A percentile compares a stretch with the other conserved stretches of the same genome.
These are phyloP conservation scores for Pseudorhiza aurosa DNA, from an alignment of 30 jellyfish, hydroid and myxozoan genomes.

Conservation along the genomic window DNA sequence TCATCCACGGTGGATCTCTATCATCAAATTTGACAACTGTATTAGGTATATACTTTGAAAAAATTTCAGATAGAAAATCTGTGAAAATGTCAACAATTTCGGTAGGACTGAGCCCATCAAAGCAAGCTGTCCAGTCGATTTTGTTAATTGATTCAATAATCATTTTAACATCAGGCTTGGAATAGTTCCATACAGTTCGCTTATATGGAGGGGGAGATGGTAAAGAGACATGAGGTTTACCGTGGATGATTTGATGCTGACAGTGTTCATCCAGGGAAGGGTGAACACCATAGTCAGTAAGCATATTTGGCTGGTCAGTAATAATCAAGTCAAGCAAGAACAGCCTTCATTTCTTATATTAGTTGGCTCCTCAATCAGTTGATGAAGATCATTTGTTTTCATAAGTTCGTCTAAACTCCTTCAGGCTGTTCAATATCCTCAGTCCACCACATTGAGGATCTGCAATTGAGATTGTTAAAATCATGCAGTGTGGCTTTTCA, in stretches of 20 bases:
- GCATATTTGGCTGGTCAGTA: slow-evolving; percentile 8
- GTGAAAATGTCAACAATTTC: slow-evolving; percentile 48
- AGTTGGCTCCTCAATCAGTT: slow-evolving; percentile 43
- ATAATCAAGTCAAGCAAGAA: slow-evolving; percentile 14
- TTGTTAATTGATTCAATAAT: not conserved
- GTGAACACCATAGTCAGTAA: slow-evolving; percentile 8
- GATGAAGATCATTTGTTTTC: slow-evolving; percentile 36
- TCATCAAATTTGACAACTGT: slow-evolving; percentile 54
- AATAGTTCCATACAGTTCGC: not conserved
- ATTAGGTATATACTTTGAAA: slow-evolving; percentile 30
- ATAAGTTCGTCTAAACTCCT: slow-evolving; percentile 42
- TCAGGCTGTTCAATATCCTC: slow-evolving; percentile 49
- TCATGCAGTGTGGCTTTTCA: slow-evolving; percentile 50
- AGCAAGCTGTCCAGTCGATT: slow-evolving; percentile 40
- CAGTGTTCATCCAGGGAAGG: slow-evolving; percentile 29
- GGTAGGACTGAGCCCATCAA: slow-evolving; percentile 30
- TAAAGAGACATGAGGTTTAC: slow-evolving; percentile 9
- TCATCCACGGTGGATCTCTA: slow-evolving; percentile 64
- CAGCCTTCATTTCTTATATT: slow-evolving; percentile 22
- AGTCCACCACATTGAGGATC: slow-evolving; percentile 64
- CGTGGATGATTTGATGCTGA: slow-evolving; percentile 27
- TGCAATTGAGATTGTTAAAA: slow-evolving; percentile 47
- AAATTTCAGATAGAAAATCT: slow-evolving; percentile 24
- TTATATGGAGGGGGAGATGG: slow-evolving; percentile 19
- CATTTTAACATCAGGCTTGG: slow-evolving; percentile 10